Base-by-base conservation (phyloP, 2,888 invertebrate species). In the Muschampia plurimacula region DNA sequence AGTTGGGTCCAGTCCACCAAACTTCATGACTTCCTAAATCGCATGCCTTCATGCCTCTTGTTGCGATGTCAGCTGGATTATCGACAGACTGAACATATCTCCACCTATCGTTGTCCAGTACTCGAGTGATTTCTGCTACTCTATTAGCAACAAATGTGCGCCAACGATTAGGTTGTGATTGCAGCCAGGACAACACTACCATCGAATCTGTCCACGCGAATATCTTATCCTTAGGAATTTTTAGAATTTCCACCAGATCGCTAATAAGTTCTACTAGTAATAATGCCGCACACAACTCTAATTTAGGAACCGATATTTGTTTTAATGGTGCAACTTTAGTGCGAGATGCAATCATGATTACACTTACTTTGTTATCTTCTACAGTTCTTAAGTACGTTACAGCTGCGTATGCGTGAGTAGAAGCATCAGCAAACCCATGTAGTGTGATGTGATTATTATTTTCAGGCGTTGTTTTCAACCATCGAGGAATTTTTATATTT, bases 351-450 rank as follows among this genome's bases (percentile, higher is more conserved):
- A 79, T 57, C 55, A 79, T 57, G 7, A 15, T 65, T 5, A 74
- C 67, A 5, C 68, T 49, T 12, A 76, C 65, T n/a, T 65, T 73
- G 10, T 73, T 32, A 15, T 36, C 62, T 15, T 78, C 72, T 2
- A 74, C 57, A 6, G 74, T 72, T 32, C 76, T 68, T 7, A 76
- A 8, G 67, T 80, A 80, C 1, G 73, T 74, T 1, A 73, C 77
- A 7, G 57, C 57, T 57, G 77, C 77, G 57, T 76, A 76, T n/a
- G 80, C 77, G n/a, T 2, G 13, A 10, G 4, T 69, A 0, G 78
- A 79, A 7, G 80, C 78, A 68, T 79, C 80, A 1, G 67, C 59
- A 69, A 79, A 80, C 2, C 78, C 80, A 41, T 80, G 80, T 8
- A 80, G 41, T 12, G 59, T 28, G 12, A 77, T 68, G 9, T 76